Evolutionary conservation across 2,888 invertebrate genomes (phyloP), one percentile per base, ranked within the genome.

Genomic region (Eucera pruinosa): DNA sequence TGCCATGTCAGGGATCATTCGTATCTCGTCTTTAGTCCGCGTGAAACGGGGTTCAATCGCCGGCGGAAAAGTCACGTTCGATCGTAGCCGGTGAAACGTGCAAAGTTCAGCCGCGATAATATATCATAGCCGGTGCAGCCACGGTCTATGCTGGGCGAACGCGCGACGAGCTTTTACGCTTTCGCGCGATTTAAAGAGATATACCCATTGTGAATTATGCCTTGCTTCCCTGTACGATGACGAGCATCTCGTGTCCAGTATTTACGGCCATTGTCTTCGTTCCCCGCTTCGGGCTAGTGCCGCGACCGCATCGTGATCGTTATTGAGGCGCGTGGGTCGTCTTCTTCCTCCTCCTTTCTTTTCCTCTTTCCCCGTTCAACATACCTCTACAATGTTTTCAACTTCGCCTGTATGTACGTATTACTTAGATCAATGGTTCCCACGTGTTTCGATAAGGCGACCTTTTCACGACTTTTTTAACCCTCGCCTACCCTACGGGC

Each of bases 241-340:
- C 87, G 89, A 88, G 89, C 84, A 81, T 86, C 85, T 86, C 84
- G 81, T 83, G 88, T 89, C 86, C 87, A 85, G 83, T 87, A 87
- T 90, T 90, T 89, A 90, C 87, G 86, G 88, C 86, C 84, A 90
- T 90, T 90, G 90, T 90, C 87, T 90, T 87, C 75, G 78, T 86
- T 80, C 68, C 70, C 64, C 60, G 87, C 89, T 87, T 54, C 64
- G 71, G 87, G 88, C 89, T 81, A 87, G 81, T 25, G 78, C 76
- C 79, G 64, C 79, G 73, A 78, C 81, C 77, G 65, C 83, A 86
- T 87, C 87, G 84, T 87, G 87, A 87, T 88, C 87, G 87, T 86
- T 85, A 85, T 86, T 83, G 86, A 85, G 80, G 87, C 84, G 88
- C 84, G 88, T 88, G 88, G 88, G 88, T 80, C 82, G 85, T 82